phyloP scores from a whole-genome alignment of 2,113 vertebrate species.

The Rafetus swinhoei region DNA sequence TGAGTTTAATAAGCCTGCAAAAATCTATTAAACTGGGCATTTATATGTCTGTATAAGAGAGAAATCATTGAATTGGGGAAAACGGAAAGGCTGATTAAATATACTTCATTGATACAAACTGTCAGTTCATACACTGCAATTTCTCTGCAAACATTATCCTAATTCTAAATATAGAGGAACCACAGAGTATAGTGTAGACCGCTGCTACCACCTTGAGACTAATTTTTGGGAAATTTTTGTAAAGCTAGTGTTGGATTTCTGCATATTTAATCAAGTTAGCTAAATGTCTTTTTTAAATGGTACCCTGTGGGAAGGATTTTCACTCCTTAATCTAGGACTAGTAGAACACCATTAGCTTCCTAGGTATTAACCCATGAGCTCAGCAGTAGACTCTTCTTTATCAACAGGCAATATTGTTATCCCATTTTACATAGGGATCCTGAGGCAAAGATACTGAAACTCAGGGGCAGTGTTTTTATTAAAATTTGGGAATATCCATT shows the following conservation, averaged over 20 bases:
- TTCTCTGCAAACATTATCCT: neutral
- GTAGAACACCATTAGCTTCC: neutral
- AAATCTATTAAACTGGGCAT: slow-evolving; percentile 7
- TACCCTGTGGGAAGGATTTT: neutral
- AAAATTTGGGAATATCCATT: neutral
- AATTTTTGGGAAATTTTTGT: neutral
- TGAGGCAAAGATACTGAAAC: neutral
- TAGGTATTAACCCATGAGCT: neutral
- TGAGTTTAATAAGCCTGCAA: slow-evolving; percentile 18
- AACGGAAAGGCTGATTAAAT: neutral
- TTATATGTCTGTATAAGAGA: slow-evolving; percentile 9
- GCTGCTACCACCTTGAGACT: neutral
- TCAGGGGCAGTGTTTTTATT: neutral
- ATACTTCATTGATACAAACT: neutral
- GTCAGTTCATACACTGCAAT: neutral
- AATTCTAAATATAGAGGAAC: slow-evolving; percentile 1
- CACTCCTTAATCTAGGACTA: neutral
- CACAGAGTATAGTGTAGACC: neutral
- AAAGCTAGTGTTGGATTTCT: neutral
- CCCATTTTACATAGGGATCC: neutral
- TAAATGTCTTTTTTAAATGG: neutral
- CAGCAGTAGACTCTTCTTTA: neutral
- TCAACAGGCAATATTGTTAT: neutral
- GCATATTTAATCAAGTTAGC: fast-evolving
- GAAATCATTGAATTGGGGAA: neutral